These are phyloP conservation scores for Bubo blakistoni DNA, from an alignment of 2,113 vertebrate genomes.

Conservation along the genomic window DNA sequence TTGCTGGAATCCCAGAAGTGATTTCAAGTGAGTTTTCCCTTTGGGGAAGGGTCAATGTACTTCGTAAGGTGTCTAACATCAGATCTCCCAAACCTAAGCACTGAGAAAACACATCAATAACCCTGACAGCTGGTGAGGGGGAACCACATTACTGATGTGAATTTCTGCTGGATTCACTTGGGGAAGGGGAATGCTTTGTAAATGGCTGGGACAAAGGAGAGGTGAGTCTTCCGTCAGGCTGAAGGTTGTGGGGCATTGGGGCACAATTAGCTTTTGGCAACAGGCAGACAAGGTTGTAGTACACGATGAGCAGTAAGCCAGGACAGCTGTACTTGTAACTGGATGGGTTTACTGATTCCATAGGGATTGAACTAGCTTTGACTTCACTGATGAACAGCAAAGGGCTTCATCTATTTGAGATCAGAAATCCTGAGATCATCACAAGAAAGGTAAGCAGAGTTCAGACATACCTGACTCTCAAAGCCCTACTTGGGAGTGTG, in stretches of 20 bases:
- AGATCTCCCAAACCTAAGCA: background rate
- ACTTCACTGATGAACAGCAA: slow-evolving; percentile 81
- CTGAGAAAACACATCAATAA: background rate
- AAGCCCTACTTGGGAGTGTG: background rate
- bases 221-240: background rate
- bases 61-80: background rate
- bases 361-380: slow-evolving; percentile 74
- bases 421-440: slow-evolving; percentile 78
- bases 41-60: background rate
- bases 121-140: background rate
- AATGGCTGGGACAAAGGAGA: background rate
- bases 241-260: rapidly evolving
- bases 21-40: slow-evolving; percentile 72
- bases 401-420: slow-evolving; percentile 76
- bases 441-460: slow-evolving; percentile 64
- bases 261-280: background rate
- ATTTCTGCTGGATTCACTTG: background rate
- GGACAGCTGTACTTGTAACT: background rate
- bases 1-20: slow-evolving; percentile 78
- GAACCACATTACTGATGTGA: background rate
- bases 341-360: background rate
- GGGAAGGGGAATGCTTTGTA: background rate
- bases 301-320: background rate
- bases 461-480: background rate
- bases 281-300: background rate